Evolutionary conservation across 2,113 vertebrate species (phyloP), one percentile per base, ranked within the genome.

Genomic region (Glareola pratincola): DNA sequence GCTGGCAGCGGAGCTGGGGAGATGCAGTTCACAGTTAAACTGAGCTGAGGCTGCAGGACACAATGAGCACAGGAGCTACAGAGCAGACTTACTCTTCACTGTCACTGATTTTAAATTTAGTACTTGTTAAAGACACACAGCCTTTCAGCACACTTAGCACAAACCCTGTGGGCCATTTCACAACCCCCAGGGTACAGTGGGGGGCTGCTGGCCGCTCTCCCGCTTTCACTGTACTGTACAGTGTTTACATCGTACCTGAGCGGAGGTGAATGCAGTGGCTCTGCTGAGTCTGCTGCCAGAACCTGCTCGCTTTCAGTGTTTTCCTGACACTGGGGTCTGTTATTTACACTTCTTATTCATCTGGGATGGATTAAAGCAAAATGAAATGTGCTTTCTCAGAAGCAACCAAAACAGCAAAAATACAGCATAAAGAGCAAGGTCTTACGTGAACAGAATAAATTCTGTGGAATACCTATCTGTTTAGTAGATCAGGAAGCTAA

Each of bases 151-250:
- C 2, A 1, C 41, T 72, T 53, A 32, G 8, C 10, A 60, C 19
- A 59, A 83, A 56, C 2, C 5, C 23, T 3, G 2, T 29, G 47
- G 27, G 60, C 4, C 1, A 1, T 39, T 24, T 36, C 51, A 62
- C 22, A 39, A 2, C 20, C 11, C 41, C 1, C 1, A 1, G 1
- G 8, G 18, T 41, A 5, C 9, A 16, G 29, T 12, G 37, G 4
- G 27, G 7, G 3, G 7, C 48, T 69, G 26, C 36, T 37, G 15
- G 23, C 17, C 2, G 1, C 34, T 86, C 6, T 15, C 30, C 30
- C 8, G 0, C 13, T 69, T 74, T 34, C 36, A 39, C 14, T 60
- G 4, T 26, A 6, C 36, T 48, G 6, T 22, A 14, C 30, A 34
- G 27, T 73, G 48, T 48, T 74, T 85, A 29, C 34, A 21, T 68